Base-by-base conservation (phyloP, 2,113 vertebrate genomes). In the Phrynosoma blainvillii region DNA sequence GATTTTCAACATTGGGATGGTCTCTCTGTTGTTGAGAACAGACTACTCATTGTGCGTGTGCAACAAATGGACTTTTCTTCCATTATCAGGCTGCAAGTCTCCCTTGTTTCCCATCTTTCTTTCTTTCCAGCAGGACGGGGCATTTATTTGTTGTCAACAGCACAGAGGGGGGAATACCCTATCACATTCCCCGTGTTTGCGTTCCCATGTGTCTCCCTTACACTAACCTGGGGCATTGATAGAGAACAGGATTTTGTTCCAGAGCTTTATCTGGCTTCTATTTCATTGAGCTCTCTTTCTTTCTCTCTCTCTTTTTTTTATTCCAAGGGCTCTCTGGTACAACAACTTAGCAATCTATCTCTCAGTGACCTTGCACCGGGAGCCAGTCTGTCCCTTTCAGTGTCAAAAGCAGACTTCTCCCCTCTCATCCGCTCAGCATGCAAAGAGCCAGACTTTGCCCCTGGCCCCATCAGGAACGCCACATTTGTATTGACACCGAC, bases 121-220 rank as follows among this genome's bases (percentile, higher is more conserved):
- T 62, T 62, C 59, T 82, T 36, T 36, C 42, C 2, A 40, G 32
- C 93, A 93, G 89, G 25, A 30, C 7, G 30, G 2, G 30, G 25
- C 23, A 10, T 79, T 88, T 89, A 88, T 91, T 93, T 91, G 89
- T 94, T 93, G 86, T 92, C 82, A 92, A 87, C 71, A 78, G 42
- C 66, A 40, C 30, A 71, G 20, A 47, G 40, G 30, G 13, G 62
- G 81, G 59, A 56, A 2, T 1, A 21, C n/a, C 30, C n/a, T 66
- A 81, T 86, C 77, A 30, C 36, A 90, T 88, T 79, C 90, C 89
- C 89, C 81, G 47, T 27, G 47, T 82, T 87, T 94, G 86, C 56
- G 85, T 95, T 96, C 95, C 94, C 94, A 93, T 85, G 85, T 87
- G 89, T 92, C 89, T 93, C 90, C 89, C 87, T 92, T 91, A 92